Conservation (phyloP, 2,113 vertebrate species). For the Triplophysa tibetana region DNA sequence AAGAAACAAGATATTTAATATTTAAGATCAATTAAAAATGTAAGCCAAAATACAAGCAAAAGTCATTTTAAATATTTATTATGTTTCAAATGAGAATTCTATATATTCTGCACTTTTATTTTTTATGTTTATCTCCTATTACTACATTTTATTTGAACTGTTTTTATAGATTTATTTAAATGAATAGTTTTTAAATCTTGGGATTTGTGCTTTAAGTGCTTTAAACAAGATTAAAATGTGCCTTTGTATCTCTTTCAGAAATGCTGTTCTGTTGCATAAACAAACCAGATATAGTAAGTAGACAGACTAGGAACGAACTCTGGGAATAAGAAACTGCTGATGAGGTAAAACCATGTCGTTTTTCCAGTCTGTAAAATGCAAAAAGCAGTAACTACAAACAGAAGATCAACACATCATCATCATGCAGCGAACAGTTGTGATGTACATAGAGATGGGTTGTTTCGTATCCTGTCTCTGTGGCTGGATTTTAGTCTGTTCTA, state of each 20-base stretch:
- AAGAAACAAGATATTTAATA: too few relatives aligned
- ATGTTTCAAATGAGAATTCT: too few relatives aligned
- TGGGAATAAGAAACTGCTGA: slow-evolving; percentile 63
- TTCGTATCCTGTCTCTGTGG: slow-evolving; percentile 82
- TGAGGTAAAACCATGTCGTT: slow-evolving; percentile 59
- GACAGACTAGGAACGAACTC: slow-evolving; percentile 15
- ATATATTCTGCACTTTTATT: too few relatives aligned
- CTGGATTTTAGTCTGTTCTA: slow-evolving; percentile 90
- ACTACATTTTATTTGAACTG: too few relatives aligned
- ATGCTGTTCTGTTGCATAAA: background rate
- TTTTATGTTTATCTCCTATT: too few relatives aligned
- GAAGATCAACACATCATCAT: slow-evolving; percentile 55
- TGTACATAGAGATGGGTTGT: slow-evolving; percentile 84
- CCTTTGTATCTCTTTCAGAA: background rate
- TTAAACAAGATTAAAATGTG: too few relatives aligned
- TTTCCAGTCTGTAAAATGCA: slow-evolving; percentile 17
- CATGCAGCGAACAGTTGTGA: slow-evolving; percentile 68
- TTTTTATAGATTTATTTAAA: too few relatives aligned
- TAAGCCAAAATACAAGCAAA: too few relatives aligned
- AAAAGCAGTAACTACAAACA: background rate
- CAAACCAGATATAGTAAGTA: background rate
- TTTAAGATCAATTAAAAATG: too few relatives aligned
- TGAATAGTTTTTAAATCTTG: too few relatives aligned
- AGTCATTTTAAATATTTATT: too few relatives aligned
- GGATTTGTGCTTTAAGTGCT: too few relatives aligned